phyloP scores from a whole-genome alignment of 1,140 invertebrate species.

The Paraescarpia echinospica region DNA sequence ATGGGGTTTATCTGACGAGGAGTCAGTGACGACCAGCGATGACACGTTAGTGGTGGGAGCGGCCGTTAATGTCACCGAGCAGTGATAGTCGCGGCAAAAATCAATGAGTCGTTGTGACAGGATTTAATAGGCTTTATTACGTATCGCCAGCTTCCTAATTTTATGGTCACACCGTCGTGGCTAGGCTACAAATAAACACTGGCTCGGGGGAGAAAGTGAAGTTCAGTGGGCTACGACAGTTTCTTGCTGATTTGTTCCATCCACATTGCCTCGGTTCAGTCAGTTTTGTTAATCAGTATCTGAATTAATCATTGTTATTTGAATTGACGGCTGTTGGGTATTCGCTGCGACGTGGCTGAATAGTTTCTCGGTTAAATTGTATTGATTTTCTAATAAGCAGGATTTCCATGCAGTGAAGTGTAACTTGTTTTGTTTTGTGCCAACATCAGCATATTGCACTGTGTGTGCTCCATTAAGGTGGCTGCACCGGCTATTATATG shows the following conservation, averaged over 20 bases:
- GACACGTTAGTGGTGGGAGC: neutral
- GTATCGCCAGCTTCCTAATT: neutral
- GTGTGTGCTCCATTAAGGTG: too few relatives aligned
- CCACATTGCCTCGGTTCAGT: neutral
- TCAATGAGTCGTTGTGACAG: neutral
- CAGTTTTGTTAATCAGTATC: neutral
- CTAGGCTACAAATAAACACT: neutral
- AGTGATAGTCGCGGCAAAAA: neutral
- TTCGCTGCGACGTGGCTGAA: neutral
- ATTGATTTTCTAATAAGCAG: too few relatives aligned
- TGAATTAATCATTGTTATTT: neutral
- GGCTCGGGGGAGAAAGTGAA: neutral
- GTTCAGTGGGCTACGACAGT: neutral
- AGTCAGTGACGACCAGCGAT: neutral
- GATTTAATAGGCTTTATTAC: slow-evolving; percentile 6
- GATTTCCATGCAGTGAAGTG: neutral
- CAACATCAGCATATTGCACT: neutral
- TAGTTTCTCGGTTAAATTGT: neutral
- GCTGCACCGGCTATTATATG: too few relatives aligned
- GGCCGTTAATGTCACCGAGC: neutral
- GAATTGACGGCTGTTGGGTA: neutral
- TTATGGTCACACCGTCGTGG: neutral
- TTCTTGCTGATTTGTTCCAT: neutral
- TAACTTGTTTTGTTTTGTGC: neutral
- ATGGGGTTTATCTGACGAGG: neutral